Evolutionary conservation across 2,888 invertebrate genomes (phyloP).

Genomic region (Priocnemis perturbator): DNA sequence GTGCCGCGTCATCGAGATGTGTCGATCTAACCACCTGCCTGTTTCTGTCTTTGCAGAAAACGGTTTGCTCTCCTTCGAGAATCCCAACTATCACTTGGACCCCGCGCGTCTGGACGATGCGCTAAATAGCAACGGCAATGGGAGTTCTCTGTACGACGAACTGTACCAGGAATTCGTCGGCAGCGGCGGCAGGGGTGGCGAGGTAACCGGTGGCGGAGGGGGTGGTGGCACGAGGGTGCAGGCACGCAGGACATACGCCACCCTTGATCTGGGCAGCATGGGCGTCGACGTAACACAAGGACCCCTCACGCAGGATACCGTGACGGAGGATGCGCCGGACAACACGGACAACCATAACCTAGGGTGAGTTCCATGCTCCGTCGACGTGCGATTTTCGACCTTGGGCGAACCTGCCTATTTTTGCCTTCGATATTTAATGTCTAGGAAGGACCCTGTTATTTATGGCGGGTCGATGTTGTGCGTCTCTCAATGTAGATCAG

Average conservation of each 20-base stretch:
- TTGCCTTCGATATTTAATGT: too few species aligned
- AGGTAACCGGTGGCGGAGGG: conserved; percentile 76
- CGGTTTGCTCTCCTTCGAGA: conserved; percentile 93
- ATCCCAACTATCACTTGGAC: conserved; percentile 92
- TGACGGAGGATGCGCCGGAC: conserved; percentile 72
- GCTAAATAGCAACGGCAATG: conserved; percentile 81
- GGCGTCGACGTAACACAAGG: conserved; percentile 82
- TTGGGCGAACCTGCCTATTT: conserved; percentile 1
- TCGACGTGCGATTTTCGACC: conserved; percentile 2
- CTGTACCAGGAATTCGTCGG: conserved; percentile 80
- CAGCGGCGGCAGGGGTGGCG: conserved; percentile 72
- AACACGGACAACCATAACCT: conserved; percentile 76
- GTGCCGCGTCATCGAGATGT: too few species aligned
- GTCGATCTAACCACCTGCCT: too few species aligned
- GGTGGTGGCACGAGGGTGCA: conserved; percentile 74
- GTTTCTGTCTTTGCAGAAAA: conserved; percentile 81
- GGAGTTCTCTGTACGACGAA: conserved; percentile 82
- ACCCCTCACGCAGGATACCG: conserved; percentile 77
- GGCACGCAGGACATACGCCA: conserved; percentile 80
- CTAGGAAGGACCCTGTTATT: too few species aligned
- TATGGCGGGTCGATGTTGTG: too few species aligned
- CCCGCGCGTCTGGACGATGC: conserved; percentile 87
- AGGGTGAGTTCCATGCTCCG: conserved; percentile 74
- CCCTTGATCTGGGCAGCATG: conserved; percentile 83
- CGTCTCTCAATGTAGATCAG: too few species aligned